Base-by-base conservation (phyloP, 1,140 invertebrate species). In the Bombus balteatus region DNA sequence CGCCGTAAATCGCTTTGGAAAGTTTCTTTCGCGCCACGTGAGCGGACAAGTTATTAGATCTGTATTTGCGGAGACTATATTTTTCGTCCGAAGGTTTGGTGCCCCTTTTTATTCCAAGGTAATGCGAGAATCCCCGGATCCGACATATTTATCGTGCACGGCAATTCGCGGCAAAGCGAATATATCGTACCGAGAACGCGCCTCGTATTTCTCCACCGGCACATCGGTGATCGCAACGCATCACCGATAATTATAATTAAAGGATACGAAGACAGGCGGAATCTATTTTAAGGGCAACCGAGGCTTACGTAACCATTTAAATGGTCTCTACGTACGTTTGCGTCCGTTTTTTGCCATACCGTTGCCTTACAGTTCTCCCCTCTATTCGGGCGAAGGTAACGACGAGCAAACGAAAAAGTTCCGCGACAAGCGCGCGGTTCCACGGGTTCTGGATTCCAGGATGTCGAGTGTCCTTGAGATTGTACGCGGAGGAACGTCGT, bases 381-480 rank as follows among this genome's bases (percentile, higher is more conserved):
- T 4, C 39, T 2, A 9, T 3, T 1, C 10, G 5, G 22, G 1
- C 34, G 41, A 37, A 71, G 18, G 76, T 57, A 66, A 80, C 75
- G 13, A 5, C 18, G 28, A 37, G 9, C 39, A 68, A 81, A 79
- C 53, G 78, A 78, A 85, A 86, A 88, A 90, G 81, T 83, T 53
- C 85, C 73, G 80, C 65, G 65, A 73, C 78, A 57, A 66, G 47
- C 71, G 77, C 76, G 41, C 75, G 71, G 86, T 78, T 71, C 87
- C 86, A 81, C 85, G 74, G 83, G 87, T 88, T 78, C 83, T 86
- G 76, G 88, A 92, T 92, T 92, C 91, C 89, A 89, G 85, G 88
- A 90, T 91, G 88, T 89, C 87, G 74, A 81, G 88, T 90, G 89
- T 91, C 92, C 92, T 92, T 92, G 91, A 89, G 86, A 80, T 71